These are phyloP conservation scores for Bungarus multicinctus DNA, from an alignment of 2,113 vertebrate species.

Conservation along the genomic window DNA sequence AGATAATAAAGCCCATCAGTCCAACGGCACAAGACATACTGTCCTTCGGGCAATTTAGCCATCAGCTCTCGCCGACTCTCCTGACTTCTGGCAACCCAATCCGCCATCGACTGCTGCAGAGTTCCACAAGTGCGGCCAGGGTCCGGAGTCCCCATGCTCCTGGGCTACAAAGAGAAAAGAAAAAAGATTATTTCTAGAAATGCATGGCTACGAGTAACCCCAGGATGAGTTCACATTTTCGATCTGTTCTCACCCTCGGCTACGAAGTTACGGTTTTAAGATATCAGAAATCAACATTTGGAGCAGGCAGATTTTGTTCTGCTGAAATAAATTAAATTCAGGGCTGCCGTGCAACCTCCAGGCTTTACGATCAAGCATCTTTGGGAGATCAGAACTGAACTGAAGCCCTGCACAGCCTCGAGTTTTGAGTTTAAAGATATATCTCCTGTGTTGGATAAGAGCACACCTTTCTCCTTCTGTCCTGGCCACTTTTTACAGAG, in stretches of 20 bases:
- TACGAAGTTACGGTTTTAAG: background rate
- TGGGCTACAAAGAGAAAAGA: background rate
- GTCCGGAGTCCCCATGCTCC: conserved; percentile 70
- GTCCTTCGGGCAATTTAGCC: conserved; percentile 82
- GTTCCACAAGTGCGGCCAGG: conserved; percentile 61
- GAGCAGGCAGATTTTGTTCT: background rate
- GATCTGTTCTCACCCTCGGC: background rate
- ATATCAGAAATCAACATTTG: background rate
- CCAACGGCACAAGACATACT: conserved; percentile 94
- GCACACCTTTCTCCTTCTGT: no score
- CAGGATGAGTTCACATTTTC: background rate
- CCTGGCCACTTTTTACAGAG: no score
- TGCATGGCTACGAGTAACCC: background rate
- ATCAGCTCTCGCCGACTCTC: conserved; percentile 70
- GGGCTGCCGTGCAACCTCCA: background rate
- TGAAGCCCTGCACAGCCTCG: no score
- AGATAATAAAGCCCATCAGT: conserved; percentile 95
- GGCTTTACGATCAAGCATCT: background rate
- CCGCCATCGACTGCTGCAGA: conserved; percentile 34
- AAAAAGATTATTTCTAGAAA: background rate
- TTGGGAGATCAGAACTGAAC: background rate
- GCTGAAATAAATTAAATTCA: background rate
- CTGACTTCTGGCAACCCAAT: conserved; percentile 53
- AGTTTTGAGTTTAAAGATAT: background rate
- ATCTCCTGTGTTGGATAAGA: no score